Percentiles rank a stretch among this genome's conserved stretches.
Conservation (phyloP, 2,888 invertebrate species). For the Machimus rusticus region DNA sequence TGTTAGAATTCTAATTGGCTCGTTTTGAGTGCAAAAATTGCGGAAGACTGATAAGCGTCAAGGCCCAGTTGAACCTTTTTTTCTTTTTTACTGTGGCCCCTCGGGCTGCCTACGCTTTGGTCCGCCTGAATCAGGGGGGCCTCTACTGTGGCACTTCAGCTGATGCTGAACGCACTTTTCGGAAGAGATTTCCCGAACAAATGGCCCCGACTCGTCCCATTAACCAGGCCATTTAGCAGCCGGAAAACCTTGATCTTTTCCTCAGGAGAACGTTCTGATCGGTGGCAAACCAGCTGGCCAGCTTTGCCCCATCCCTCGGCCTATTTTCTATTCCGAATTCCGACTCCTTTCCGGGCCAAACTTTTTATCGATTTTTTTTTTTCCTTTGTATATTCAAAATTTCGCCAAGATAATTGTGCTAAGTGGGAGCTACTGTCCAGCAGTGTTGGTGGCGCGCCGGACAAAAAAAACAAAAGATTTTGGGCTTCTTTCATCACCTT, state of each 20-base stretch:
- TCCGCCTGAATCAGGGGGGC: background rate
- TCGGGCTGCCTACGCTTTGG: background rate
- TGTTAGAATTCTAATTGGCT: background rate
- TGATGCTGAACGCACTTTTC: background rate
- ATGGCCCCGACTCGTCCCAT: background rate
- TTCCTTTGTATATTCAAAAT: background rate
- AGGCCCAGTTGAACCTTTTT: background rate
- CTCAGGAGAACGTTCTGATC: background rate
- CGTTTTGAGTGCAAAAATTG: background rate
- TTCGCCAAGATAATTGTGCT: background rate
- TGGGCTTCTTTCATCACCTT: background rate
- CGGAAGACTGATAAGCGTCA: background rate
- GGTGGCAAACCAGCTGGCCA: background rate
- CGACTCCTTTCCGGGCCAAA: background rate
- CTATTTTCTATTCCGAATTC: background rate
- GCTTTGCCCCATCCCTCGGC: background rate
- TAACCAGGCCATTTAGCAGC: background rate
- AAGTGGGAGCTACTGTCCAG: background rate
- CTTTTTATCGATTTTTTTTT: background rate
- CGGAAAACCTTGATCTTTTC: background rate
- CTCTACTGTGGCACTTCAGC: background rate
- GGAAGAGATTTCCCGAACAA: background rate
- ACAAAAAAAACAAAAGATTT: background rate
- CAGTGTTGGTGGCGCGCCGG: background rate
- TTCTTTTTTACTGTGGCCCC: background rate